These are phyloP conservation scores for Lateolabrax maculatus DNA, from an alignment of 2,797 vertebrate species.

Conservation along the genomic window DNA sequence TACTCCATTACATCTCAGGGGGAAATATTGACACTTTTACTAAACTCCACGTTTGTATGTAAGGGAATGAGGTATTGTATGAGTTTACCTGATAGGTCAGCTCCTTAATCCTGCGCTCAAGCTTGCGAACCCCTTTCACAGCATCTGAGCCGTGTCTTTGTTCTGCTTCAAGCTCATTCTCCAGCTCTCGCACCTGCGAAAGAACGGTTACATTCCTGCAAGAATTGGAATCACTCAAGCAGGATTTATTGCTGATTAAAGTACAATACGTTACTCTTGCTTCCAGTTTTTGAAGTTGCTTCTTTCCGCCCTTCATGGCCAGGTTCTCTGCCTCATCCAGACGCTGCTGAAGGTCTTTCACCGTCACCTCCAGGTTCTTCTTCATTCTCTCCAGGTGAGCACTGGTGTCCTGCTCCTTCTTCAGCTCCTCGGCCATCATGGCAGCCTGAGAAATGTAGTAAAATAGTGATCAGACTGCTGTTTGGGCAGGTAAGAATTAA, in stretches of 20 bases:
- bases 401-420: slow-evolving; percentile 91
- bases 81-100: slow-evolving; percentile 86
- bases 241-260: neutral
- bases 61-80: no score
- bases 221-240: neutral
- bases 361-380: slow-evolving; percentile 86
- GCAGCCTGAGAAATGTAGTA: slow-evolving; percentile 74
- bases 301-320: slow-evolving; percentile 89
- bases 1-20: no score
- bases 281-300: slow-evolving; percentile 90
- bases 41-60: neutral
- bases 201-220: neutral
- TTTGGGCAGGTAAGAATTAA: no score
- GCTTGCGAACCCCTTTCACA: slow-evolving; percentile 87
- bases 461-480: neutral
- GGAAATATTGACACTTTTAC: no score
- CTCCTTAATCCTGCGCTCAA: slow-evolving; percentile 88
- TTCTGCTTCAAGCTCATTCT: slow-evolving; percentile 85
- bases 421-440: slow-evolving; percentile 91
- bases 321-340: slow-evolving; percentile 86
- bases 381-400: slow-evolving; percentile 91
- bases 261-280: slow-evolving; percentile 71
- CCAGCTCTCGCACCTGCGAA: slow-evolving; percentile 86
- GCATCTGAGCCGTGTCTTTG: slow-evolving; percentile 81
- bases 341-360: slow-evolving; percentile 86